Conservation (phyloP, 2,797 vertebrate species). For the Eulemur albifrons region DNA sequence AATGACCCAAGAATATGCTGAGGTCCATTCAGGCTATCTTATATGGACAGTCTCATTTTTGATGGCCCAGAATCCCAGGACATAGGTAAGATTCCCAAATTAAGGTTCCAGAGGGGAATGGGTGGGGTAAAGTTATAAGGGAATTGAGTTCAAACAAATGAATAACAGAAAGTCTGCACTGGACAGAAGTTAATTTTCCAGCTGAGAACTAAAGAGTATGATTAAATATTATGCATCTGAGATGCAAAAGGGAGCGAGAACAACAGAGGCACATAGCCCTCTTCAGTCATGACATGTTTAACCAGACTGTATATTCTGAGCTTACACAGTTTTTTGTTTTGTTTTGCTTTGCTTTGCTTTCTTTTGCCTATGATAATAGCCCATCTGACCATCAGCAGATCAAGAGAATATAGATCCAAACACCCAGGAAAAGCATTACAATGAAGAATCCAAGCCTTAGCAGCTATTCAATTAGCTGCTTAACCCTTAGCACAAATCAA, state of each 20-base stretch:
- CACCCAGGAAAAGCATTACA: neutral
- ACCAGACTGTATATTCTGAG: neutral
- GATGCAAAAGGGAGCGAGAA: neutral
- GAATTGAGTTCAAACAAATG: neutral
- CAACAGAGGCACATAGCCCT: neutral
- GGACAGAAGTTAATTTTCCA: neutral
- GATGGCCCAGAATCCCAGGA: too few species aligned
- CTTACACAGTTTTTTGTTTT: neutral
- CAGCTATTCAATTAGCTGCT: neutral
- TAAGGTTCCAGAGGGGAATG: neutral
- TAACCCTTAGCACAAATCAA: conserved; percentile 32
- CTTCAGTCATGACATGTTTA: neutral
- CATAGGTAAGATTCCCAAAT: neutral
- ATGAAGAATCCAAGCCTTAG: conserved; percentile 8
- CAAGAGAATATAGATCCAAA: neutral
- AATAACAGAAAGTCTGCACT: neutral
- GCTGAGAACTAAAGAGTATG: neutral
- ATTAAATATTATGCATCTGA: neutral
- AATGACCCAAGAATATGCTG: neutral
- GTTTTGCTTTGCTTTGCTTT: neutral
- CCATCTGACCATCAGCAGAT: neutral
- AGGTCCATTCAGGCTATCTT: neutral
- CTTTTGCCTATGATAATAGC: neutral
- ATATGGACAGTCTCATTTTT: neutral
- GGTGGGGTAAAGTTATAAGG: neutral